A percentile compares a stretch with the other conserved stretches of the same genome.
Evolutionary conservation across 2,797 vertebrate genomes (phyloP).

Genomic region (Falco columbarius): DNA sequence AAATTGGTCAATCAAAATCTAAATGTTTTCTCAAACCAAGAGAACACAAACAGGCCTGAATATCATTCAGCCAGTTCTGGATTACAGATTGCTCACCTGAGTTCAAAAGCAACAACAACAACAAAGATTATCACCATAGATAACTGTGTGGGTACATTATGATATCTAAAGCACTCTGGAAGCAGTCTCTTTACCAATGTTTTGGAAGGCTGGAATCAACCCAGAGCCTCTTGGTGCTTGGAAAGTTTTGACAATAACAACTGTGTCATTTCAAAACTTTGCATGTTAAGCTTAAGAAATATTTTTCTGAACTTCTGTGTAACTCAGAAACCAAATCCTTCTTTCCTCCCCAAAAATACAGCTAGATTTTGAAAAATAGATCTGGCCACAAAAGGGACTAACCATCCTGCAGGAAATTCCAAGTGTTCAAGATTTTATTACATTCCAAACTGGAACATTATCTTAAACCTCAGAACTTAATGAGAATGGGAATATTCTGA

Average conservation of each 20-base stretch:
- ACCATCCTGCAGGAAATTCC: slow-evolving; percentile 25
- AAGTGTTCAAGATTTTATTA: slow-evolving; percentile 16
- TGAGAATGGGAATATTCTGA: slow-evolving; percentile 33
- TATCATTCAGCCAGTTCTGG: background rate
- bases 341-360: background rate
- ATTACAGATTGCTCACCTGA: background rate
- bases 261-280: slow-evolving; percentile 51
- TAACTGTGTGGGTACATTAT: background rate
- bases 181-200: background rate
- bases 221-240: slow-evolving; percentile 13
- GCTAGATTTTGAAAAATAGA: background rate
- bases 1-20: background rate
- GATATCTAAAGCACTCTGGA: background rate
- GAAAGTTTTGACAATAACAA: slow-evolving; percentile 59
- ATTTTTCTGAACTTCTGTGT: slow-evolving; percentile 48
- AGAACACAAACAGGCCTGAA: background rate
- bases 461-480: background rate
- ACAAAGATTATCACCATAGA: background rate
- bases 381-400: background rate
- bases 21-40: background rate
- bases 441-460: slow-evolving; percentile 29
- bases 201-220: slow-evolving; percentile 48
- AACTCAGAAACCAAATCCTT: slow-evolving; percentile 41
- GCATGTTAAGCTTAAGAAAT: slow-evolving; percentile 21
- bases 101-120: background rate